A percentile compares a stretch with the other conserved stretches of the same genome.
Evolutionary conservation across 1,140 invertebrate genomes (phyloP).

Genomic region (Drosophila teissieri): DNA sequence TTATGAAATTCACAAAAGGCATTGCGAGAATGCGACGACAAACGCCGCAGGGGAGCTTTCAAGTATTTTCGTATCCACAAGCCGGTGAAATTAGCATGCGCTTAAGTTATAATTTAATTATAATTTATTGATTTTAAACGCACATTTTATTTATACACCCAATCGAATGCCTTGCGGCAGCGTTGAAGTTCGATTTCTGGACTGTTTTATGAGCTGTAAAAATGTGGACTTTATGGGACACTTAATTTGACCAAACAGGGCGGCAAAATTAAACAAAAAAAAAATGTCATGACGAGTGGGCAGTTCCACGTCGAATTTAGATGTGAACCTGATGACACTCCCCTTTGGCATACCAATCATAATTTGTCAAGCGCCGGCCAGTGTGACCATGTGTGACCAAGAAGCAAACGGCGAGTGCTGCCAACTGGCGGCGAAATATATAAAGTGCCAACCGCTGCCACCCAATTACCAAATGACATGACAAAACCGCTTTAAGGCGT

Average conservation of each 20-base stretch:
- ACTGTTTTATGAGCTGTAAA: constrained; percentile 81
- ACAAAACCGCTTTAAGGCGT: constrained; percentile 84
- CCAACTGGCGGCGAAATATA: constrained; percentile 73
- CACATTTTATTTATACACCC: constrained; percentile 60
- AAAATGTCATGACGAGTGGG: constrained; percentile 35
- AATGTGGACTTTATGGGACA: constrained; percentile 72
- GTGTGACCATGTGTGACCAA: constrained; percentile 54
- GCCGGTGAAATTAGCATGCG: constrained; percentile 69
- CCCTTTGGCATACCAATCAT: constrained; percentile 2
- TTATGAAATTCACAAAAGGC: constrained; percentile 41
- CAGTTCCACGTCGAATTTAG: constrained; percentile 4
- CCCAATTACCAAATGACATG: constrained; percentile 84
- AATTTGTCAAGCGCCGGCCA: constrained; percentile 17
- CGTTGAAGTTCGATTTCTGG: constrained; percentile 69
- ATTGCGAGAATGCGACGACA: constrained; percentile 60
- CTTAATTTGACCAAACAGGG: constrained; percentile 66
- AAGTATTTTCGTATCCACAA: constrained; percentile 20
- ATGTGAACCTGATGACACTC: constrained; percentile 15
- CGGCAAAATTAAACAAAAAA: constrained; percentile 26
- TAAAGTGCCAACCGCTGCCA: constrained; percentile 84
- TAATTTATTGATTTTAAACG: constrained; percentile 80
- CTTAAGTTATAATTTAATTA: constrained; percentile 83
- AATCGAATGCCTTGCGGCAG: constrained; percentile 53
- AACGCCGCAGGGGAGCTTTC: constrained; percentile 56
- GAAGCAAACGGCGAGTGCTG: constrained; percentile 33